phyloP scores from a whole-genome alignment of 2,113 vertebrate genomes.

The Ramphastos sulfuratus region DNA sequence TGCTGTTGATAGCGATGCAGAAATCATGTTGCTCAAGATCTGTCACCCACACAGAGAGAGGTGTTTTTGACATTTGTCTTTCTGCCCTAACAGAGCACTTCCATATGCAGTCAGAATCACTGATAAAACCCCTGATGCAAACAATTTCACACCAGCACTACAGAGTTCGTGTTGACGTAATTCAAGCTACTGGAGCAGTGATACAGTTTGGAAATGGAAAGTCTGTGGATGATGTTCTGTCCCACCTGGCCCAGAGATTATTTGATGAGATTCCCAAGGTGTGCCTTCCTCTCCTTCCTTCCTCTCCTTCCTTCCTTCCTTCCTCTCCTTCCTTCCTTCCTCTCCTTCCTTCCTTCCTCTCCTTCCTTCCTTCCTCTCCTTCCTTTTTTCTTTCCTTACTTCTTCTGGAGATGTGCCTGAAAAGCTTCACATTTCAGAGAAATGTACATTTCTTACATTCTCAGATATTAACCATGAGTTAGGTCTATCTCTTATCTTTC shows the following conservation, averaged over 20 bases:
- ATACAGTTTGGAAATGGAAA: constrained; percentile 87
- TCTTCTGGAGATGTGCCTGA: not conserved
- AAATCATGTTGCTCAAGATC: not conserved
- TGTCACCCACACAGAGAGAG: not conserved
- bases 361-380: no score
- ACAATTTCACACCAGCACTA: constrained; percentile 92
- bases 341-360: no score
- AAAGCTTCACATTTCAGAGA: not conserved
- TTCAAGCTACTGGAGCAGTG: constrained; percentile 87
- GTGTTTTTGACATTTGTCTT: not conserved
- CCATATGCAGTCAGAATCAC: constrained; percentile 91
- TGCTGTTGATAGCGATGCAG: accelerated
- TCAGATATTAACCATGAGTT: not conserved
- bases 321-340: no score
- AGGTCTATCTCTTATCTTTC: not conserved
- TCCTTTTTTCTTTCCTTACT: no score
- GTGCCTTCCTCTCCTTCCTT: not conserved
- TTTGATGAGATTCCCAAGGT: constrained; percentile 95
- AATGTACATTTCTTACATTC: not conserved
- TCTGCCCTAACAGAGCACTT: constrained; percentile 84
- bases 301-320: no score
- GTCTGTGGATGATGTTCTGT: constrained; percentile 89
- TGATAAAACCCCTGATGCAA: constrained; percentile 91
- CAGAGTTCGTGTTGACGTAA: constrained; percentile 85
- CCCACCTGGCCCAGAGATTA: constrained; percentile 92